A percentile compares a stretch with the other conserved stretches of the same genome.
Conservation (phyloP, 2,888 invertebrate genomes). For the Brachylomia viminalis region DNA sequence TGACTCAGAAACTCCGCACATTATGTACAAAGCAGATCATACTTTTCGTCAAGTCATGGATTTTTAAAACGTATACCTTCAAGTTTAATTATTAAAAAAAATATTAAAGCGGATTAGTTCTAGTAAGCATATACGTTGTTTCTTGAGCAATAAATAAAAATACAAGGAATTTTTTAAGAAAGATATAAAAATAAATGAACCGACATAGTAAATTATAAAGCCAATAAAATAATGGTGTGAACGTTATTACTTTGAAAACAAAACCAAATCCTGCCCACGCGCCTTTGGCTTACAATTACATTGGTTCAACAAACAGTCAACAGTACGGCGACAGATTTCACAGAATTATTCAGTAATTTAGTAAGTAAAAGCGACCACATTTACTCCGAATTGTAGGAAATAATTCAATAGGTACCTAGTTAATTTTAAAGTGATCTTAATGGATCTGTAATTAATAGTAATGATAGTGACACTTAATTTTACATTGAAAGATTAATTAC, state of each 20-base stretch:
- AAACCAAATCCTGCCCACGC: conserved; percentile 6
- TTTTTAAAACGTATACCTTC: too few species aligned
- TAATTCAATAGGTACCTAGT: not conserved
- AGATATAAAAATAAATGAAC: not conserved
- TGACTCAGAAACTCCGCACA: too few species aligned
- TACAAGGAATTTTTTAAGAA: not conserved
- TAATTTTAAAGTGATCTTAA: not conserved
- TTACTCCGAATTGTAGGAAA: not conserved
- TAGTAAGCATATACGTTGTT: too few species aligned
- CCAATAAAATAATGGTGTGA: conserved; percentile 21
- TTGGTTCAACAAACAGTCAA: conserved; percentile 12
- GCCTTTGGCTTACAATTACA: conserved; percentile 22
- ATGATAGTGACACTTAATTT: not conserved
- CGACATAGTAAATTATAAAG: not conserved
- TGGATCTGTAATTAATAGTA: not conserved
- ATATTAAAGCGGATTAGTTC: too few species aligned
- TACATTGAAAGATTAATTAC: not conserved
- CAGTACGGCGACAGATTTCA: not conserved
- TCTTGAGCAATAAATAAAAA: too few species aligned
- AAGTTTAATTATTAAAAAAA: too few species aligned
- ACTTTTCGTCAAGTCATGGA: too few species aligned
- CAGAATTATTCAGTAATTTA: conserved; percentile 5
- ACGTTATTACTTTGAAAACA: conserved; percentile 29
- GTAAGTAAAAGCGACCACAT: not conserved
- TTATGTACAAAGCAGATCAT: too few species aligned